Percentiles rank a stretch among this genome's conserved stretches.
Evolutionary conservation across 2,888 invertebrate species (phyloP).

Genomic region (Dorcus hopei): DNA sequence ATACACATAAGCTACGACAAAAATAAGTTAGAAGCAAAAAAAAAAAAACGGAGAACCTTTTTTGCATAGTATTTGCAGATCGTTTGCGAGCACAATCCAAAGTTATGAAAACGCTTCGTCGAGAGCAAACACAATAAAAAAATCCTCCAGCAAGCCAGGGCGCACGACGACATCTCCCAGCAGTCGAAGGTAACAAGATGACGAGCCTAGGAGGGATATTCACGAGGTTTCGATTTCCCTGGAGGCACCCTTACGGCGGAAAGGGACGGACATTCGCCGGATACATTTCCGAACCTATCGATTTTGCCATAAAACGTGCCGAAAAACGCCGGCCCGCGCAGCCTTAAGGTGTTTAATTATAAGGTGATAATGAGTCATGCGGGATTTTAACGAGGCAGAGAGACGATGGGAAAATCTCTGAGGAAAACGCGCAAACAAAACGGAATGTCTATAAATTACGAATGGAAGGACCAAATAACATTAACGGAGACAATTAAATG

Average conservation of each 20-base stretch:
- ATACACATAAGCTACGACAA: too few species aligned
- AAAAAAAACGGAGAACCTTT: too few species aligned
- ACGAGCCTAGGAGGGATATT: slow-evolving; percentile 23
- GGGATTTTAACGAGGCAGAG: not conserved
- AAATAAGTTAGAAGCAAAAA: too few species aligned
- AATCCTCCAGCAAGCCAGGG: slow-evolving; percentile 16
- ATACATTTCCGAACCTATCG: slow-evolving; percentile 9
- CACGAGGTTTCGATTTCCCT: slow-evolving; percentile 26
- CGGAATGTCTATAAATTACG: too few species aligned
- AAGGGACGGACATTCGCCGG: slow-evolving; percentile 14
- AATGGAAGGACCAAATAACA: too few species aligned
- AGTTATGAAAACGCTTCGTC: not conserved
- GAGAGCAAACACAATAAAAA: slow-evolving; percentile 4
- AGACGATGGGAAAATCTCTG: too few species aligned
- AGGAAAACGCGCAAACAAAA: too few species aligned
- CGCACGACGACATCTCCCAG: slow-evolving; percentile 23
- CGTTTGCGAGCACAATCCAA: not conserved
- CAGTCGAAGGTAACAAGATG: slow-evolving; percentile 26
- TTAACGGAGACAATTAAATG: too few species aligned
- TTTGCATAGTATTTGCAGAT: not conserved
- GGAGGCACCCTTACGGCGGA: slow-evolving; percentile 22
- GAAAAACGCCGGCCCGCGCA: not conserved
- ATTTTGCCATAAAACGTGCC: slow-evolving; percentile 8
- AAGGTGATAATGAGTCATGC: slow-evolving; percentile 1
- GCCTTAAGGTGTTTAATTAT: not conserved